Evolutionary conservation across 2,113 vertebrate genomes (phyloP).

Genomic region (Thamnophis sirtalis): DNA sequence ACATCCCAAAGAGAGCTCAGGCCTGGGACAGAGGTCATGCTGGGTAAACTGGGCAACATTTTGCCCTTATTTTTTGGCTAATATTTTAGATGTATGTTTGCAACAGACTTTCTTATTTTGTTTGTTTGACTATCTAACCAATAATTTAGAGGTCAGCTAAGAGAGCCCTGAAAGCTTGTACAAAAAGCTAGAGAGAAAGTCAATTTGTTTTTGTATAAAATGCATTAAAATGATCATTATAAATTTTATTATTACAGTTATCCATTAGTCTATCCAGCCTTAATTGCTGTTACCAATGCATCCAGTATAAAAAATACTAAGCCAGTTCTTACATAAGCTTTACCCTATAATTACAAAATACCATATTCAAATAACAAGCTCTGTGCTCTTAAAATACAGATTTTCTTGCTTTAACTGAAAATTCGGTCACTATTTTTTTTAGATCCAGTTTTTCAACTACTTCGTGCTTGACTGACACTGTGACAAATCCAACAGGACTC

Average conservation of each 20-base stretch:
- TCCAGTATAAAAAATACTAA: neutral
- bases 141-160: neutral
- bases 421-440: neutral
- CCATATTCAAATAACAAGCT: neutral
- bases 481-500: neutral
- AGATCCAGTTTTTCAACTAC: neutral
- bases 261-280: neutral
- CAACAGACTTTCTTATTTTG: neutral
- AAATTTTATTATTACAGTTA: neutral
- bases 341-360: neutral
- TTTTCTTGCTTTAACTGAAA: neutral
- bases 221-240: neutral
- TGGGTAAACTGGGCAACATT: neutral
- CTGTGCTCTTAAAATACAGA: neutral
- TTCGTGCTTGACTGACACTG: neutral
- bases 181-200: neutral
- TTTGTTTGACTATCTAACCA: neutral
- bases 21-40: neutral
- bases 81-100: neutral
- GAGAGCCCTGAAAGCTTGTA: neutral
- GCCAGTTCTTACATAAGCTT: neutral
- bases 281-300: neutral
- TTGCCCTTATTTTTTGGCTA: neutral
- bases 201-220: neutral
- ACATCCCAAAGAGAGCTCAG: neutral